Conservation (phyloP, 2,888 invertebrate genomes). For the Cyclophora albipunctata region DNA sequence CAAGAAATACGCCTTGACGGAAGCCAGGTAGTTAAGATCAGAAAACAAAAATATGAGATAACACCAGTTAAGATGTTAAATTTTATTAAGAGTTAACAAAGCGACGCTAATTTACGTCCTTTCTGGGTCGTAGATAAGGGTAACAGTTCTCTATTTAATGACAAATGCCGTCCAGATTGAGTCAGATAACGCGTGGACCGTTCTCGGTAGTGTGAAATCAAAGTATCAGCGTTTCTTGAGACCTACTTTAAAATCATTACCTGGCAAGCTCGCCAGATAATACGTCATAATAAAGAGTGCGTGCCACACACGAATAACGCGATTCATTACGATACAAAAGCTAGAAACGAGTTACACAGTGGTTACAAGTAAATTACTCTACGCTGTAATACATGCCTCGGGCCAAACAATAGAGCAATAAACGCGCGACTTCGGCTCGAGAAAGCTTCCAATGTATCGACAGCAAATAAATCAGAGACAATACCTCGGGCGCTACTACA, state of each 20-base stretch:
- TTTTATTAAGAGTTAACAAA: conserved; percentile 70
- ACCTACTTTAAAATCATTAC: neutral
- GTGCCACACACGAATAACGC: conserved; percentile 36
- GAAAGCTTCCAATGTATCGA: conserved; percentile 63
- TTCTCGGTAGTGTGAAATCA: neutral
- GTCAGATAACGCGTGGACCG: neutral
- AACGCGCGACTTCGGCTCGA: conserved; percentile 49
- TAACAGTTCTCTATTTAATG: conserved; percentile 25
- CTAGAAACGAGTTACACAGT: conserved; percentile 39
- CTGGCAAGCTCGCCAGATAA: neutral
- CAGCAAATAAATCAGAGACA: conserved; percentile 62
- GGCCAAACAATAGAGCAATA: conserved; percentile 70
- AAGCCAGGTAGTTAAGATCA: conserved; percentile 74
- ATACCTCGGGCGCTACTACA: conserved; percentile 40
- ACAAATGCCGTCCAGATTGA: conserved; percentile 2
- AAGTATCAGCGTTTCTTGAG: conserved; percentile 12
- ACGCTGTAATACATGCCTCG: conserved; percentile 45
- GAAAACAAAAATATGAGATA: conserved; percentile 68
- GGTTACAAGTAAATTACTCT: conserved; percentile 58
- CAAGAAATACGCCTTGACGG: conserved; percentile 56
- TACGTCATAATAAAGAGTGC: neutral
- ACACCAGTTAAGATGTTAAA: conserved; percentile 65
- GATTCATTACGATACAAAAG: conserved; percentile 45
- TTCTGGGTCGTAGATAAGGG: conserved; percentile 37
- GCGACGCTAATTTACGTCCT: conserved; percentile 64